Percentiles rank a stretch among this genome's conserved stretches.
phyloP scores from a whole-genome alignment of 2,888 invertebrate species.

The Acleris emargana region DNA sequence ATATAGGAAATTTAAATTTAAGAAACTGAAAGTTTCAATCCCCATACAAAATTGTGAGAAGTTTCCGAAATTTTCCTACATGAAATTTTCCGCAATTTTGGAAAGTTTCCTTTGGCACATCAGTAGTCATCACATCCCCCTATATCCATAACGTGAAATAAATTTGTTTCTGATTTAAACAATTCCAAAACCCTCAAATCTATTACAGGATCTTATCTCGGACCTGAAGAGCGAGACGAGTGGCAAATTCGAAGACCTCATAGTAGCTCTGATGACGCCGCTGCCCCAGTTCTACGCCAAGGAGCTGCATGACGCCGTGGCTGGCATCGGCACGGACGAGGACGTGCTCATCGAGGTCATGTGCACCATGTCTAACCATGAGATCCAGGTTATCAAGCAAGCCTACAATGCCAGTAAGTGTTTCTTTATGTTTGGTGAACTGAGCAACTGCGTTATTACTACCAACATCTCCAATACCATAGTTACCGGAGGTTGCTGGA shows the following conservation, averaged over 20 bases:
- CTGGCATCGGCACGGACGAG: conserved; percentile 93
- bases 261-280: conserved; percentile 93
- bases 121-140: too few species aligned
- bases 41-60: too few species aligned
- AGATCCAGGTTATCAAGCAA: conserved; percentile 90
- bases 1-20: too few species aligned
- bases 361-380: conserved; percentile 93
- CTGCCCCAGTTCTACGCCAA: conserved; percentile 92
- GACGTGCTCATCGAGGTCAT: conserved; percentile 94
- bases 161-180: not conserved
- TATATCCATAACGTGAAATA: not conserved
- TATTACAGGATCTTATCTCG: conserved; percentile 87
- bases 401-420: conserved; percentile 90
- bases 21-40: too few species aligned
- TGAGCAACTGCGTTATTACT: too few species aligned
- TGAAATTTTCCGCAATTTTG: too few species aligned
- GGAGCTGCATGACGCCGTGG: conserved; percentile 92
- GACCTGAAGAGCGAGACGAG: conserved; percentile 94
- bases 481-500: too few species aligned
- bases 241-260: conserved; percentile 93
- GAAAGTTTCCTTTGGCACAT: too few species aligned
- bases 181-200: not conserved
- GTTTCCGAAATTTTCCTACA: too few species aligned
- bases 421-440: not conserved
- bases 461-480: too few species aligned